Evolutionary conservation across 2,113 vertebrate species (phyloP).

Genomic region (Zosterops japonicus): DNA sequence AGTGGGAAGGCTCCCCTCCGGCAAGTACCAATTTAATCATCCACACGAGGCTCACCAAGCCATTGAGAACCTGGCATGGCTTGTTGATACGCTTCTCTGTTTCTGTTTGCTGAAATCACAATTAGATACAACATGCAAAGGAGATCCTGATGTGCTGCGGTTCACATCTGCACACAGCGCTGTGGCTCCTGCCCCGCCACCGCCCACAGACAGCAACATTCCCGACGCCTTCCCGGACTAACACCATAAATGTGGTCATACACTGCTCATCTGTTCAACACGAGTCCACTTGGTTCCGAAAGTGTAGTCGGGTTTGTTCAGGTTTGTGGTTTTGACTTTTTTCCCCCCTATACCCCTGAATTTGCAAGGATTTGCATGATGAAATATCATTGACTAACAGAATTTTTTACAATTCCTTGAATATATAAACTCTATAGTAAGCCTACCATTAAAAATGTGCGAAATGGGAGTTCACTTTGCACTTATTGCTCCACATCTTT

Average conservation of each 20-base stretch:
- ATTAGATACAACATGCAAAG: conserved; percentile 84
- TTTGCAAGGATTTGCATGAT: conserved; percentile 75
- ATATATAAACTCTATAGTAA: conserved; percentile 78
- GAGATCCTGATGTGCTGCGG: conserved; percentile 54
- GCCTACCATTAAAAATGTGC: conserved; percentile 76
- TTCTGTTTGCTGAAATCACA: conserved; percentile 98
- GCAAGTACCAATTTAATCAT: conserved; percentile 70
- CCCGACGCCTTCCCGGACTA: conserved; percentile 61
- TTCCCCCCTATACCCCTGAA: conserved; percentile 84
- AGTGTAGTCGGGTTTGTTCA: conserved; percentile 61
- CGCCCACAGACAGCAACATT: conserved; percentile 66
- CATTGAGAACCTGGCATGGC: conserved; percentile 39
- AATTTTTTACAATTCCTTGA: conserved; percentile 91
- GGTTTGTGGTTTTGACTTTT: conserved; percentile 9
- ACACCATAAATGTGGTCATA: conserved; percentile 66
- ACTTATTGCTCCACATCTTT: conserved; percentile 84
- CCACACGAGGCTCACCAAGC: conserved; percentile 79
- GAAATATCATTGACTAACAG: conserved; percentile 91
- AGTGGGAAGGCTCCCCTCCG: neutral
- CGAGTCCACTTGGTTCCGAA: conserved; percentile 85
- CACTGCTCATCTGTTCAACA: conserved; percentile 72
- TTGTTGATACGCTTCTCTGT: conserved; percentile 79
- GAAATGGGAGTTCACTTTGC: conserved; percentile 75
- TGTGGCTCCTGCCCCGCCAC: conserved; percentile 83
- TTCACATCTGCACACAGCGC: conserved; percentile 86